phyloP scores from a whole-genome alignment of 2,797 vertebrate genomes.

The Chelon labrosus region DNA sequence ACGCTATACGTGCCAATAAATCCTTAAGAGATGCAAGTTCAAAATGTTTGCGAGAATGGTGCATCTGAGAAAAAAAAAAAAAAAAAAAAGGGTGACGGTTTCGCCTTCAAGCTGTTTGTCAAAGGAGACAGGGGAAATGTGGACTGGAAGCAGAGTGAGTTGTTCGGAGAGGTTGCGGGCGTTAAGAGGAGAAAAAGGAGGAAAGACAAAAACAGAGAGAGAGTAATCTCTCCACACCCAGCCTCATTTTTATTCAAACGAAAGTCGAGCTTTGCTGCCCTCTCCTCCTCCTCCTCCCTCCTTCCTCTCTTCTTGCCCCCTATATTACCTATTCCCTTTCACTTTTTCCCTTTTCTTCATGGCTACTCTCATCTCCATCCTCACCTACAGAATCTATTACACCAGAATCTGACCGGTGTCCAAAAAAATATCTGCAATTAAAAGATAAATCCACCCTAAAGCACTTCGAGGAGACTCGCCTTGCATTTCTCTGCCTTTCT shows the following conservation, averaged over 20 bases:
- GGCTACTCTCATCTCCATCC: slow-evolving; percentile 50
- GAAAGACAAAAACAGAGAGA: slow-evolving; percentile 56
- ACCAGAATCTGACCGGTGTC: slow-evolving; percentile 28
- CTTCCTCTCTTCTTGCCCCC: slow-evolving; percentile 45
- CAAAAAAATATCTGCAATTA: slow-evolving; percentile 57
- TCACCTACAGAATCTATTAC: slow-evolving; percentile 58
- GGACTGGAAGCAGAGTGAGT: slow-evolving; percentile 54
- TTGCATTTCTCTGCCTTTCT: slow-evolving; percentile 15
- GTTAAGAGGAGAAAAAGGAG: slow-evolving; percentile 53
- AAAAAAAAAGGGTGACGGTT: slow-evolving; percentile 16
- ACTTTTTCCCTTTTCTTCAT: slow-evolving; percentile 33
- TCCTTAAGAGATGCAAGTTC: slow-evolving; percentile 26
- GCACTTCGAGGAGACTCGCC: slow-evolving; percentile 18
- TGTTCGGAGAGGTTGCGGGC: slow-evolving; percentile 53
- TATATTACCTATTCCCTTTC: slow-evolving; percentile 72
- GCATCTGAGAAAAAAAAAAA: slow-evolving; percentile 35
- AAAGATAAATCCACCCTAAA: slow-evolving; percentile 63
- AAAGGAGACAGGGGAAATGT: slow-evolving; percentile 33
- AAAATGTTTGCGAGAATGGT: slow-evolving; percentile 39
- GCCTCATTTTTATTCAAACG: slow-evolving; percentile 76
- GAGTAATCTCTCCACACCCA: slow-evolving; percentile 72
- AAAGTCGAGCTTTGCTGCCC: slow-evolving; percentile 51
- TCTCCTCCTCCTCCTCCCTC: slow-evolving; percentile 31
- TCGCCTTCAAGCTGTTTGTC: slow-evolving; percentile 41
- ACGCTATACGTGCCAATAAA: slow-evolving; percentile 1